Conservation (phyloP, 64 coral and sea anemone genomes). For the Anthopleura sola region DNA sequence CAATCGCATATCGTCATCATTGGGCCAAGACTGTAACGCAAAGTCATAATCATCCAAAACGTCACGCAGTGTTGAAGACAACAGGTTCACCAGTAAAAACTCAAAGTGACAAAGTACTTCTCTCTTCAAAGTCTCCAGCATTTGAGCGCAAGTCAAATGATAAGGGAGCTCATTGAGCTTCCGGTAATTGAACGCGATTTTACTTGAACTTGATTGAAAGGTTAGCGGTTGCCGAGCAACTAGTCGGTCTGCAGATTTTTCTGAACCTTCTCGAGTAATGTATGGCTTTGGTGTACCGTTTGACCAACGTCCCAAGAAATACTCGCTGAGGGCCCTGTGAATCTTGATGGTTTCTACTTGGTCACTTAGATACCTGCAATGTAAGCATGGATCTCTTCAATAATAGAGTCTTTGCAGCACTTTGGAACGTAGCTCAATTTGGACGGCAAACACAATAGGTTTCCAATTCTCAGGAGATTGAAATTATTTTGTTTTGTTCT, state of each 20-base stretch:
- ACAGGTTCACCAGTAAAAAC: constrained; percentile 34
- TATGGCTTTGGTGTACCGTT: constrained; percentile 62
- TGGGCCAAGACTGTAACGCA: constrained; percentile 32
- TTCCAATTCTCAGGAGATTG: too few species aligned
- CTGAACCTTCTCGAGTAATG: background rate
- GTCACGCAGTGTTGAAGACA: constrained; percentile 55
- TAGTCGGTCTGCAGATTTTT: constrained; percentile 29
- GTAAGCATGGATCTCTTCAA: background rate
- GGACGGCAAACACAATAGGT: too few species aligned
- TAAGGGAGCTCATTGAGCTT: constrained; percentile 59
- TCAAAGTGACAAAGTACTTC: constrained; percentile 47
- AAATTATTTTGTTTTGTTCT: too few species aligned
- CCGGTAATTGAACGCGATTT: constrained; percentile 43
- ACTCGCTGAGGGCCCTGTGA: constrained; percentile 56
- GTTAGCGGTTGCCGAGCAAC: constrained; percentile 42
- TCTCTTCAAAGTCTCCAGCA: constrained; percentile 32
- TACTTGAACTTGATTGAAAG: constrained; percentile 29
- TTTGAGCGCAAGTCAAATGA: constrained; percentile 23
- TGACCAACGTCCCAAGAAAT: constrained; percentile 73
- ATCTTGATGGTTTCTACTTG: constrained; percentile 30
- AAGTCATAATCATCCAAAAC: constrained; percentile 81
- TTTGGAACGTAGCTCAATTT: too few species aligned
- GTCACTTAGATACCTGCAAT: constrained; percentile 41
- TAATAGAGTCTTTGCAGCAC: too few species aligned
- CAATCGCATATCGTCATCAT: constrained; percentile 61